Evolutionary conservation across 37 sponge, comb jelly and placozoan genomes (phyloP), one percentile per base, ranked within the genome.

Genomic region (Geodia barretti): DNA sequence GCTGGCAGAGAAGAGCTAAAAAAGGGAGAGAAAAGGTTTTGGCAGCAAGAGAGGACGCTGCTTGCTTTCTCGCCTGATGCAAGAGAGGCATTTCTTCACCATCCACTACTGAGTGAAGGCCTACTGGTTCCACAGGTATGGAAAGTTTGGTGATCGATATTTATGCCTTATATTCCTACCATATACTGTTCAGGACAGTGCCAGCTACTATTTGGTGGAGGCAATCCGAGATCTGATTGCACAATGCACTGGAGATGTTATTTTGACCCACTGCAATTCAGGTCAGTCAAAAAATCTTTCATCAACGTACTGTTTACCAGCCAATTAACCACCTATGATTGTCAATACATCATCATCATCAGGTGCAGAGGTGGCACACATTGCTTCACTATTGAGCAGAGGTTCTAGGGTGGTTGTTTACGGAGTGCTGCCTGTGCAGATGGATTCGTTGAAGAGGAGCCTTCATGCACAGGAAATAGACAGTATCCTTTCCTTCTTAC

Each of bases 61-160:
- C 36, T 90, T 34, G 82, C 41, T 7, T 80, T 84, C 30, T 90
- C 90, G 43, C 40, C 86, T 4, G 90, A 90, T 26, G 80, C 81
- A 28, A 68, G 82, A 26, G 71, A 26, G 1, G 30, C 42, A 24
- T 25, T 90, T 3, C 41, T 71, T 25, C 25, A 62, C 1, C 71
- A 85, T 68, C 34, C 67, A 4, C 39, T 70, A 32, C 72, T 90
- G 60, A 70, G 24, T 3, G 70, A 81, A 0, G 82, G 86, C 5
- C 86, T 42, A 7, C 77, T 90, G 19, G 28, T 80, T 30, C 61
- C 75, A 25, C 90, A 90, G 90, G 90, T 90, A 47, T n/a, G n/a
- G n/a, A n/a, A n/a, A n/a, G n/a, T n/a, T n/a, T n/a, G n/a, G n/a
- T n/a, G n/a, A n/a, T n/a, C n/a, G n/a, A n/a, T n/a, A n/a, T n/a